Conservation (phyloP, 2,113 vertebrate genomes). For the Zeus faber region DNA sequence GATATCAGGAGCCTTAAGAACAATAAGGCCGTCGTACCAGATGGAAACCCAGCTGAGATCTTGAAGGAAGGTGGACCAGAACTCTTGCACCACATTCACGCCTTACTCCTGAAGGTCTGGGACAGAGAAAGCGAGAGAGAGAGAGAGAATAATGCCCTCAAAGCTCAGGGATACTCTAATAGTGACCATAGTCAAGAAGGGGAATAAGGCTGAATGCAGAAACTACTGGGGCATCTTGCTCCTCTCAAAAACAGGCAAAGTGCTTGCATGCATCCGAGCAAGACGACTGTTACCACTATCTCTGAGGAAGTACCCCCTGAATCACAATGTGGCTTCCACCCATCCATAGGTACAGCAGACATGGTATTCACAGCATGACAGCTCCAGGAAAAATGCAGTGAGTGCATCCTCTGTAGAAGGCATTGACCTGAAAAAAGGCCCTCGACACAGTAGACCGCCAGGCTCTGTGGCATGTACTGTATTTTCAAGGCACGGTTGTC, state of each 20-base stretch:
- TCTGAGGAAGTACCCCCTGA: constrained; percentile 1
- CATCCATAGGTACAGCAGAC: too few species aligned
- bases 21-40: constrained; percentile 6
- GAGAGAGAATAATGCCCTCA: neutral
- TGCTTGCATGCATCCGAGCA: neutral
- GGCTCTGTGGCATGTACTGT: too few species aligned
- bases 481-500: neutral
- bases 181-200: neutral
- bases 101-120: constrained; percentile 2
- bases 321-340: too few species aligned
- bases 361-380: too few species aligned
- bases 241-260: too few species aligned
- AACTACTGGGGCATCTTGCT: too few species aligned
- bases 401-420: too few species aligned
- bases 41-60: neutral
- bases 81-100: neutral
- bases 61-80: constrained; percentile 5
- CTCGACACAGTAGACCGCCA: too few species aligned
- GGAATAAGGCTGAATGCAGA: too few species aligned
- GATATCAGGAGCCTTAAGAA: neutral
- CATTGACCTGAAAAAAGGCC: too few species aligned
- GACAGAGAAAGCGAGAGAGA: too few species aligned
- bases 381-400: too few species aligned
- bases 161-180: neutral
- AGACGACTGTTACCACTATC: neutral